Evolutionary conservation across 2,113 vertebrate genomes (phyloP), one percentile per base, ranked within the genome.

Genomic region (Neodon shergylaensis): DNA sequence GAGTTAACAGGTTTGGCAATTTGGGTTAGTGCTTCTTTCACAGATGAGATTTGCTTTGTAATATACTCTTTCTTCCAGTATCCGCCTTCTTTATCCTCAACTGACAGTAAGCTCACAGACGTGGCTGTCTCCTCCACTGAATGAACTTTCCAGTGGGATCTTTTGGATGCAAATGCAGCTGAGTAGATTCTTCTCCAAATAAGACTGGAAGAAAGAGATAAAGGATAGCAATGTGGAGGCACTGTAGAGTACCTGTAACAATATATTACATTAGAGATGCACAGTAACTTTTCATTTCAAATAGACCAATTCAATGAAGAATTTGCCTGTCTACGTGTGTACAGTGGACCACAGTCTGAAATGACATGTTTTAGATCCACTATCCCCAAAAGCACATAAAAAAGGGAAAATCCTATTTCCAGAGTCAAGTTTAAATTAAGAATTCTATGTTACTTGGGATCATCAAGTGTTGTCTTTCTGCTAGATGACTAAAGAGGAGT

Each of bases 31-130:
- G 96, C 97, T 9, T 96, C 96, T 93, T 95, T 97, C 92, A 98
- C 97, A 93, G 95, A 87, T 21, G 97, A 91, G 0, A 98, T 97
- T 63, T 98, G 97, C 92, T 98, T 98, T 31, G 88, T 94, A 74
- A 99, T 98, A 93, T 99, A 99, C 70, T 98, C 96, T 66, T 96
- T 98, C 98, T 99, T 99, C 99, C 99, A 99, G 91, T 98, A 98
- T 21, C 98, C 99, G n/a, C 77, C 94, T 28, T 98, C 95, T 72
- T 42, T 97, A 82, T 99, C 98, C 84, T 74, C 76, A 5, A 98
- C 28, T 47, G 97, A 93, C 92, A 95, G 82, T 39, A 33, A 54
- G 72, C 33, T 97, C 95, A 96, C 70, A 61, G 95, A 97, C 58
- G 66, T 77, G n/a, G 94, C 39, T 72, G 97, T 96, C 86, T 97